Evolutionary conservation across 2,888 invertebrate species (phyloP).

Genomic region (Macaria notata): DNA sequence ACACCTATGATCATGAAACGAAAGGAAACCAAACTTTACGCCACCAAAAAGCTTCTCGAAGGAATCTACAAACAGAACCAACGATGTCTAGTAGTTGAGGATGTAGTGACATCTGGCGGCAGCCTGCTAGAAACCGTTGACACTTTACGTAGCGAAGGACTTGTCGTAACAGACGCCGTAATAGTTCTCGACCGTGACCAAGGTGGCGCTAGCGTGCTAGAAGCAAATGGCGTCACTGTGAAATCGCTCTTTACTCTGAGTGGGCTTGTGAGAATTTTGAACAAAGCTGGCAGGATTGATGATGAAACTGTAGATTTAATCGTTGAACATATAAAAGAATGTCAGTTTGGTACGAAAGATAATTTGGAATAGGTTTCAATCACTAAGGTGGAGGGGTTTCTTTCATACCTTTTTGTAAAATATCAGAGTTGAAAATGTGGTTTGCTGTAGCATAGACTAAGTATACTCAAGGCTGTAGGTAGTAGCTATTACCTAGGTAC

Average conservation of each 20-base stretch:
- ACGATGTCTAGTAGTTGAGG: slow-evolving; percentile 94
- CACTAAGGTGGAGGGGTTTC: too few species aligned
- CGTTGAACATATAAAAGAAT: slow-evolving; percentile 65
- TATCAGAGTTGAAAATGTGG: too few species aligned
- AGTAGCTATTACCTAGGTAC: too few species aligned
- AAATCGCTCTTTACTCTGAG: slow-evolving; percentile 86
- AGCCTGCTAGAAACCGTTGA: slow-evolving; percentile 95
- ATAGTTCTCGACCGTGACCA: slow-evolving; percentile 97
- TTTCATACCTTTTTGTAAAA: too few species aligned
- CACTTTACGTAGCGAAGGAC: slow-evolving; percentile 84
- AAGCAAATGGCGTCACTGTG: slow-evolving; percentile 86
- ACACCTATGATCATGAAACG: slow-evolving; percentile 94
- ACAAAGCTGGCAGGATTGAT: slow-evolving; percentile 84
- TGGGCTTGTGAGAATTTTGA: slow-evolving; percentile 83
- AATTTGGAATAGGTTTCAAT: slow-evolving; percentile 41
- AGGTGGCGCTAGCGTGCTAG: slow-evolving; percentile 90
- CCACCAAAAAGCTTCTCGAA: slow-evolving; percentile 97
- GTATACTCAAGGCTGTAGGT: too few species aligned
- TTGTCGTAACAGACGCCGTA: slow-evolving; percentile 89
- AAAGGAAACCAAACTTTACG: slow-evolving; percentile 97
- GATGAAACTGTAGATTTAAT: slow-evolving; percentile 67
- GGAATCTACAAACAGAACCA: slow-evolving; percentile 87
- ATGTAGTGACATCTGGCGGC: slow-evolving; percentile 96
- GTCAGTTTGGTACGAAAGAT: slow-evolving; percentile 63
- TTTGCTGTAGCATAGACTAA: too few species aligned